These are phyloP conservation scores for Diglossa cyanea DNA, from an alignment of 2,797 vertebrate genomes.

Conservation along the genomic window DNA sequence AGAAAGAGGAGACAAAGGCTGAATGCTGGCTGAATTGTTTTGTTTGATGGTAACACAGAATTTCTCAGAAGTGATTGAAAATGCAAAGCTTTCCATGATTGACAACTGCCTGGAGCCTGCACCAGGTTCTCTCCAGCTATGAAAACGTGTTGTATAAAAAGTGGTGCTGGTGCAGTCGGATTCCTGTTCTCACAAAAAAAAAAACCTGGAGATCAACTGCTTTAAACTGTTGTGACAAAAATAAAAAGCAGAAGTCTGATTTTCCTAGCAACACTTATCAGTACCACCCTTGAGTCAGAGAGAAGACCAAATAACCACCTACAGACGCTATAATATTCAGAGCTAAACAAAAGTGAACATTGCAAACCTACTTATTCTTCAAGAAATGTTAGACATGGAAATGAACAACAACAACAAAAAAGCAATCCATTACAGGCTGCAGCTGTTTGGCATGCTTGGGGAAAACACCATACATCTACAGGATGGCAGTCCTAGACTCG, in stretches of 20 bases:
- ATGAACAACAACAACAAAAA: background rate
- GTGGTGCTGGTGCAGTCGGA: background rate
- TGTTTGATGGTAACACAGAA: background rate
- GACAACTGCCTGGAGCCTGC: background rate
- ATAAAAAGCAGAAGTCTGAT: background rate
- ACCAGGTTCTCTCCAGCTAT: background rate
- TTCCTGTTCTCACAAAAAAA: background rate
- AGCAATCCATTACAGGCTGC: background rate
- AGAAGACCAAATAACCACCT: background rate
- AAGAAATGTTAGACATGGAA: fast-evolving
- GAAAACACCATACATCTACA: background rate
- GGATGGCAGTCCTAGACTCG: background rate
- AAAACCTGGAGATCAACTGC: background rate
- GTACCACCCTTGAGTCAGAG: background rate
- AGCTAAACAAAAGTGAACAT: background rate
- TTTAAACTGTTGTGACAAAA: background rate
- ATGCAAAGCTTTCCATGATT: background rate
- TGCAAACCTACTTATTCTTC: background rate
- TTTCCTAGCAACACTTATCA: background rate
- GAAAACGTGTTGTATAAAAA: background rate
- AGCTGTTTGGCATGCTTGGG: background rate
- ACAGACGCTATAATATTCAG: background rate
- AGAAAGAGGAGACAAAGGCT: background rate
- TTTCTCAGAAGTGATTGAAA: background rate
- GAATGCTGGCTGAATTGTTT: background rate